Conservation (phyloP, 2,113 vertebrate species). For the Cynopterus brachyotis region DNA sequence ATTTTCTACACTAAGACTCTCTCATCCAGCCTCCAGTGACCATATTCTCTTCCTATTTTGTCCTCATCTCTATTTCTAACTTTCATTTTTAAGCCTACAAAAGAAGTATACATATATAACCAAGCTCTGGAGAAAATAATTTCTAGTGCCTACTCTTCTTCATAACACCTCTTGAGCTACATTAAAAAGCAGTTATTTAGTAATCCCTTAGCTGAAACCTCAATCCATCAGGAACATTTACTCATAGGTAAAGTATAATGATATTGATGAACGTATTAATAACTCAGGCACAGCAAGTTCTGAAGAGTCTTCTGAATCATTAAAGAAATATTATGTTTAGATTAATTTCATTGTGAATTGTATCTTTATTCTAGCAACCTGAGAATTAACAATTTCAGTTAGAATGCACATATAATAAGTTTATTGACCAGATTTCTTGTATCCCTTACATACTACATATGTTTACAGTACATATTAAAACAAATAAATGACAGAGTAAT, state of each 20-base stretch:
- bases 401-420: accelerated
- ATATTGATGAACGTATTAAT: background rate
- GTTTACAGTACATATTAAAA: too few species aligned
- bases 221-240: accelerated
- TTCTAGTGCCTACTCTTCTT: background rate
- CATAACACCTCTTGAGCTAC: too few species aligned
- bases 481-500: accelerated
- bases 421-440: background rate
- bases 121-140: background rate
- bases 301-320: background rate
- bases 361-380: background rate
- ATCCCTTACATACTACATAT: accelerated
- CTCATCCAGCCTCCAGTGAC: background rate
- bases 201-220: background rate
- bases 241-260: accelerated
- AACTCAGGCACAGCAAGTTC: background rate
- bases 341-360: background rate
- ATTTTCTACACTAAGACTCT: accelerated
- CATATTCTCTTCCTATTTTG: background rate
- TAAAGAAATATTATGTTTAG: background rate
- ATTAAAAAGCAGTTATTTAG: background rate
- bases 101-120: background rate
- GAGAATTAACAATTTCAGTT: background rate
- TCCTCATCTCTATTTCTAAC: background rate
- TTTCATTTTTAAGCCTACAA: background rate